Conservation (phyloP, 2,888 invertebrate species). For the Auanema sp. region DNA sequence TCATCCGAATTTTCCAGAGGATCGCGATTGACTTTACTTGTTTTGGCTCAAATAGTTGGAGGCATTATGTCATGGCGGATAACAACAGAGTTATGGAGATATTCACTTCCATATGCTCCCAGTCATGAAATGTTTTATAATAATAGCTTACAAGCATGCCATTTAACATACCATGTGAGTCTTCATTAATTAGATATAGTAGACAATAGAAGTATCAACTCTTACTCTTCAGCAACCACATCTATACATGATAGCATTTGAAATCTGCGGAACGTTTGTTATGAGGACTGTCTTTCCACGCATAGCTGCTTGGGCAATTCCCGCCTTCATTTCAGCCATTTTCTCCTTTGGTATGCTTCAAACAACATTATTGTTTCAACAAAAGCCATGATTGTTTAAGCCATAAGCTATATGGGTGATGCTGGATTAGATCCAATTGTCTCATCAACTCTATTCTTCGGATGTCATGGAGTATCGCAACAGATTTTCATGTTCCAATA, state of each 20-base stretch:
- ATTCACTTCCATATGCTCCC: slow-evolving; percentile 13
- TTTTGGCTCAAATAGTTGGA: slow-evolving; percentile 14
- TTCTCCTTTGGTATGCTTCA: slow-evolving; percentile 21
- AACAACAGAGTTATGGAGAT: slow-evolving; percentile 17
- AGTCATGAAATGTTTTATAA: slow-evolving; percentile 12
- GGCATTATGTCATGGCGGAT: slow-evolving; percentile 15
- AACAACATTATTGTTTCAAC: neutral
- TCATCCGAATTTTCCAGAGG: neutral
- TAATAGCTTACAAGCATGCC: slow-evolving; percentile 7
- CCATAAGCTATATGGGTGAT: slow-evolving; percentile 36
- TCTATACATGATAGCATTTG: slow-evolving; percentile 16
- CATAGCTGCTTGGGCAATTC: slow-evolving; percentile 15
- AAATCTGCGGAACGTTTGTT: slow-evolving; percentile 18
- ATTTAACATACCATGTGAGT: slow-evolving; percentile 11
- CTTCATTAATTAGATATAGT: neutral
- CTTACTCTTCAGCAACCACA: slow-evolving; percentile 17
- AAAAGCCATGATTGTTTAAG: slow-evolving; percentile 24
- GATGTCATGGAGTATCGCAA: slow-evolving; percentile 32
- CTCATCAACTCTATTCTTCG: slow-evolving; percentile 36
- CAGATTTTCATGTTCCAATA: slow-evolving; percentile 41
- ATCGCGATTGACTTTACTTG: slow-evolving; percentile 7
- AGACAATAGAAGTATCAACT: too few species aligned
- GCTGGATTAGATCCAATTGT: slow-evolving; percentile 42
- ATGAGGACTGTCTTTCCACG: slow-evolving; percentile 14
- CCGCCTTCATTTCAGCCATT: slow-evolving; percentile 19